Conservation (phyloP, 2,113 vertebrate species). For the Sander lucioperca region DNA sequence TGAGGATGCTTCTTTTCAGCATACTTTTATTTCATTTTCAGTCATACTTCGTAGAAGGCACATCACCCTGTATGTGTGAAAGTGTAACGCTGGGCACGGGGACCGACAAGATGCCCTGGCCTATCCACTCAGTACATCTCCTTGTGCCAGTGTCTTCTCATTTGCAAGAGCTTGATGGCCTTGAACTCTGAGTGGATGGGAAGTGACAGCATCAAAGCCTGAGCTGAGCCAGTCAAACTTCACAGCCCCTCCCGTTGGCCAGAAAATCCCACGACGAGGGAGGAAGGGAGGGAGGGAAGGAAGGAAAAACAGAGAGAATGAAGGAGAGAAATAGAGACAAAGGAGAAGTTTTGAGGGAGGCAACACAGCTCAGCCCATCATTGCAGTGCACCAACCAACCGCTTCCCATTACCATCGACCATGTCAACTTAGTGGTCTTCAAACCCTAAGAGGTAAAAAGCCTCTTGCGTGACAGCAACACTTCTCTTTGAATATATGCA, state of each 20-base stretch:
- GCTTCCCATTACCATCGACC: conserved; percentile 40
- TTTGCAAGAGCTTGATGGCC: conserved; percentile 82
- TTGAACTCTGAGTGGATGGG: conserved; percentile 82
- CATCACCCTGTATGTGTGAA: conserved; percentile 11
- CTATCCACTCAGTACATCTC: conserved; percentile 52
- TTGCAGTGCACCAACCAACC: conserved; percentile 7
- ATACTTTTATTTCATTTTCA: not conserved
- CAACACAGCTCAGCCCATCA: conserved; percentile 31
- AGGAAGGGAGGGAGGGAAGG: conserved; percentile 40
- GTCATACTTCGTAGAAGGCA: not conserved
- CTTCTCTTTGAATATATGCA: conserved; percentile 50
- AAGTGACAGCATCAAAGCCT: conserved; percentile 85
- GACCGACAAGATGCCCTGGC: conserved; percentile 70
- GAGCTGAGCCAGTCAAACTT: conserved; percentile 83
- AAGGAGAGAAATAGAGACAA: conserved; percentile 49
- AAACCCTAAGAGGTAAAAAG: conserved; percentile 63
- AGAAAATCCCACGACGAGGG: conserved; percentile 72
- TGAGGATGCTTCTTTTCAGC: not conserved
- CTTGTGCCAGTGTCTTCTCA: conserved; percentile 71
- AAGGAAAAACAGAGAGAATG: conserved; percentile 21
- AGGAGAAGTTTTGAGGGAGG: conserved; percentile 50
- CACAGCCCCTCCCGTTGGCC: conserved; percentile 78
- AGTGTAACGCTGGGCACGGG: conserved; percentile 60
- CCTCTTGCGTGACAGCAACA: conserved; percentile 32
- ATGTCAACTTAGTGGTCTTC: conserved; percentile 31